Evolutionary conservation across 92 coral and sea anemone genomes (phyloP).

Genomic region (Metridium senile): DNA sequence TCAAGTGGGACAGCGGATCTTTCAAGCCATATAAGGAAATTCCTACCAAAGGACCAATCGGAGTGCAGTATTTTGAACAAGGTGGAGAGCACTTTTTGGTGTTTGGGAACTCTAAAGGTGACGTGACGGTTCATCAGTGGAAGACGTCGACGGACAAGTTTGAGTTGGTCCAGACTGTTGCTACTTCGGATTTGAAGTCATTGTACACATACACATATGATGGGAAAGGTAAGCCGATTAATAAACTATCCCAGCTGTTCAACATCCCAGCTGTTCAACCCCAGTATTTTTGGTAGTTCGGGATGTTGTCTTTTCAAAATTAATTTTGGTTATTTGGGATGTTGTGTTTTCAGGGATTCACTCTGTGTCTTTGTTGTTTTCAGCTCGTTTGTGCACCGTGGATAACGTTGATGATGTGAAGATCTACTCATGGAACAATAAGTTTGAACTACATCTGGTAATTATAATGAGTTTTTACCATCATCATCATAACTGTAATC

Average conservation of each 20-base stretch:
- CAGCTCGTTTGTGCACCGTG: constrained; percentile 62
- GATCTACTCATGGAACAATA: constrained; percentile 50
- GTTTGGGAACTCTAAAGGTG: constrained; percentile 75
- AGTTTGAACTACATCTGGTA: constrained; percentile 23
- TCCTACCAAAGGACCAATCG: constrained; percentile 80
- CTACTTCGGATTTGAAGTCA: constrained; percentile 53
- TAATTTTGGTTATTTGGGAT: too few relatives aligned
- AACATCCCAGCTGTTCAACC: not conserved
- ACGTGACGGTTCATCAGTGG: constrained; percentile 67
- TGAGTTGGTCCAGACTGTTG: constrained; percentile 46
- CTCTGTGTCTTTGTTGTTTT: not conserved
- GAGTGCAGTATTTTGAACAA: constrained; percentile 78
- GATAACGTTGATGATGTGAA: constrained; percentile 38
- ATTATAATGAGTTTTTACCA: not conserved
- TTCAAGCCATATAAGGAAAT: constrained; percentile 67
- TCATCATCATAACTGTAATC: too few relatives aligned
- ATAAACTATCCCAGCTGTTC: too few relatives aligned
- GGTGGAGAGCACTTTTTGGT: constrained; percentile 73
- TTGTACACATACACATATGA: constrained; percentile 49
- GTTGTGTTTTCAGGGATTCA: too few relatives aligned
- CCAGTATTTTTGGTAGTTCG: too few relatives aligned
- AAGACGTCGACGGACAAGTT: constrained; percentile 41
- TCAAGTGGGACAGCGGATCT: constrained; percentile 63
- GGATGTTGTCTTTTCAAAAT: too few relatives aligned
- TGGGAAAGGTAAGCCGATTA: constrained; percentile 60